Evolutionary conservation across 2,797 vertebrate genomes (phyloP), one percentile per base, ranked within the genome.

Genomic region (Urocyon cinereoargenteus): DNA sequence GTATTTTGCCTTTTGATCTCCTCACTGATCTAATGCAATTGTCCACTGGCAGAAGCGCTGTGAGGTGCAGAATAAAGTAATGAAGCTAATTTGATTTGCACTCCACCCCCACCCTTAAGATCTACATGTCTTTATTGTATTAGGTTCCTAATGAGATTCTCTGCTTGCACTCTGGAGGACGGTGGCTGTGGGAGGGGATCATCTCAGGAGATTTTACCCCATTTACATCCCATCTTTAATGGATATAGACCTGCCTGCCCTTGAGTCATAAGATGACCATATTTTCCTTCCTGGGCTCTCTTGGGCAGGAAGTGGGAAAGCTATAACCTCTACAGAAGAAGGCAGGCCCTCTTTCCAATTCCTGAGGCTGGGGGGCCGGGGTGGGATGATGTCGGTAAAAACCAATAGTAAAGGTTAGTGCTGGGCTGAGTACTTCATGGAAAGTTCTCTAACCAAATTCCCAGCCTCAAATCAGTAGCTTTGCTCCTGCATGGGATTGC

Each of bases 121-220:
- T 99, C 99, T 99, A 99, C 99, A 99, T 99, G 99, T 98, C 99
- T 99, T 99, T 99, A 99, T 99, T 99, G 99, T 99, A 99, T 99
- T 99, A 99, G 99, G 99, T 99, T 99, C 99, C 99, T 99, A 99
- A 99, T 99, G 99, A 99, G 99, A 99, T 99, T 99, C 98, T 98
- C 97, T 75, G 95, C 97, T 99, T 99, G 99, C 98, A 99, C 99
- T 99, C 99, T 97, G 98, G 98, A 94, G 73, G 93, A 86, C 98
- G 96, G 45, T 0, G 70, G n/a, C 49, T 24, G 57, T 93, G 97
- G 55, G 94, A 73, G 72, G 24, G 66, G 98, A 98, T 98, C 99
- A 98, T 99, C 98, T 98, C 98, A 97, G 99, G 99, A 99, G 99
- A 99, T 98, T 99, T 99, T 34, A 79, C 98, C 99, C 99, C 99